Evolutionary conservation across 2,888 invertebrate genomes (phyloP), one percentile per base, ranked within the genome.

Genomic region (Heterodera filipjevi): DNA sequence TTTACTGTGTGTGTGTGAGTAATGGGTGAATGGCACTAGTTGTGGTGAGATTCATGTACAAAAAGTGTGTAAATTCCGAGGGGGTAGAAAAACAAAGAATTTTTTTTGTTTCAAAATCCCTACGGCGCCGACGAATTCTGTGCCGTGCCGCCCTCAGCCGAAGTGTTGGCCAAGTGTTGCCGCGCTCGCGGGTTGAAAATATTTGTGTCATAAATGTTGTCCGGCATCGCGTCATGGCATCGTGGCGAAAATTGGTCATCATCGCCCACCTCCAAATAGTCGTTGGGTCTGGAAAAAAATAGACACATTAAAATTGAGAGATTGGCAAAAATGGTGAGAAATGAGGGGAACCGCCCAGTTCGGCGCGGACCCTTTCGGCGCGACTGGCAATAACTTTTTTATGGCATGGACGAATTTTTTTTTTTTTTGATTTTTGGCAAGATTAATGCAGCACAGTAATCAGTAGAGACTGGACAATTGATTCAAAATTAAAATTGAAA

Each of bases 191-290:
- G 89, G 77, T 89, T 88, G 82, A 83, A 86, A 27, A 88, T 83
- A 79, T 89, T 89, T 6, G 89, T 88, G 77, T 89, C 89, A 83
- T 89, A 89, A 77, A 89, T 86, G 80, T 89, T 89, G 53, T 86
- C 88, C 3, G 89, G 88, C 66, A 89, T 87, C 66, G 81, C 82
- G 82, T 87, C 87, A 72, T 82, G 82, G 49, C 64, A 68, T 3
- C 87, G 82, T 12, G 88, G 88, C 82, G 87, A 86, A 83, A 89
- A 89, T 59, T 87, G 88, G 80, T 89, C 89, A 59, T 87, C 87
- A 76, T 87, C 87, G 68, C 85, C 86, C 53, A 89, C 87, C 80
- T 89, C 87, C 30, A 85, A 80, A 77, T 88, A 88, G 79, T 87
- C 87, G 66, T 81, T 81, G 35, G 87, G 85, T 66, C 87, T 87